phyloP scores from a whole-genome alignment of 2,113 vertebrate genomes.

The Boulengerochromis microlepis region DNA sequence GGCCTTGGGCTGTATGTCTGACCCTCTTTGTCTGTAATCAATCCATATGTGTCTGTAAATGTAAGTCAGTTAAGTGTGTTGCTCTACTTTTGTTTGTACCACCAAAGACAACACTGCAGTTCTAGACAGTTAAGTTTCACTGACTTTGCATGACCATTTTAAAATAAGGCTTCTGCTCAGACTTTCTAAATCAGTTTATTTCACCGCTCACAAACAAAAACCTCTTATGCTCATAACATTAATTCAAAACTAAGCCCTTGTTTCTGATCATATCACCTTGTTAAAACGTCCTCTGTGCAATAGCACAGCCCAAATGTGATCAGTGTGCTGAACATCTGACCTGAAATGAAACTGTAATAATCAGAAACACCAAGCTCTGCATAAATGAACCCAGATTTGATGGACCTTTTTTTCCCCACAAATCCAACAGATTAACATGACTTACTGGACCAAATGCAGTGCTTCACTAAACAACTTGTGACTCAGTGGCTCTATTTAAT shows the following conservation, averaged over 20 bases:
- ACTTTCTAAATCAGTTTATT: neutral
- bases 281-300: neutral
- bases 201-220: neutral
- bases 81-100: slow-evolving; percentile 16
- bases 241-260: neutral
- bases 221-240: neutral
- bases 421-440: neutral
- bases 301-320: neutral
- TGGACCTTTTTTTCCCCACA: accelerated
- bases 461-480: neutral
- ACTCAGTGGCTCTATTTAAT: slow-evolving; percentile 1
- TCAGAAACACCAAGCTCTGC: neutral
- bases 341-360: slow-evolving; percentile 3
- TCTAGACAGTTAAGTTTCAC: neutral
- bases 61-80: slow-evolving; percentile 2
- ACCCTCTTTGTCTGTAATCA: slow-evolving; percentile 27
- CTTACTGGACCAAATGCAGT: neutral
- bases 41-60: slow-evolving; percentile 25
- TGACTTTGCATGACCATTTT: neutral
- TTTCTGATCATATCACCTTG: neutral
- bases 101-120: neutral
- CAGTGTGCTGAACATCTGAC: neutral
- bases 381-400: neutral
- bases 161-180: neutral
- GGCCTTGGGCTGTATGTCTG: slow-evolving; percentile 3